phyloP scores from a whole-genome alignment of 1,140 invertebrate species.

The Arctopsyche grandis region DNA sequence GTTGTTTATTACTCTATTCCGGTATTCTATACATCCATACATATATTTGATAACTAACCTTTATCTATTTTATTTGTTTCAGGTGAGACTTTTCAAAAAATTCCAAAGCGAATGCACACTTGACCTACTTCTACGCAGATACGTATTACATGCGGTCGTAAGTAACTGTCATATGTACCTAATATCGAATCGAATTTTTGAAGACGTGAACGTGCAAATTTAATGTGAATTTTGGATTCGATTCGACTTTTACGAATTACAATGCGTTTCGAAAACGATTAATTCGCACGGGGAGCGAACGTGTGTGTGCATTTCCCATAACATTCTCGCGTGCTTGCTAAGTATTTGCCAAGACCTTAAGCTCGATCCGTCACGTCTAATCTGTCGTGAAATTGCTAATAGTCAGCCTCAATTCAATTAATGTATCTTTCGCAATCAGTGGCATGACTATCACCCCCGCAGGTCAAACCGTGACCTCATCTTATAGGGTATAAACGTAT shows the following conservation, averaged over 20 bases:
- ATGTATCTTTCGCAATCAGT: neutral
- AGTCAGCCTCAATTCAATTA: constrained; percentile 31
- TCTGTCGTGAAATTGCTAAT: constrained; percentile 37
- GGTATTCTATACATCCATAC: neutral
- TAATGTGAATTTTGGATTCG: neutral
- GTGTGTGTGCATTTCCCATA: constrained; percentile 29
- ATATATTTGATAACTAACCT: neutral
- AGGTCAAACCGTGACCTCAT: no score
- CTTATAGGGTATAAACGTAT: no score
- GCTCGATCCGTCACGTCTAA: constrained; percentile 18
- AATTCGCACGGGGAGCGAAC: neutral
- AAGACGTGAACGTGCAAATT: neutral
- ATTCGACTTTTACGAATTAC: neutral
- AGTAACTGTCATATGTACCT: no score
- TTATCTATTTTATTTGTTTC: constrained; percentile 2
- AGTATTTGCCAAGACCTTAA: constrained; percentile 24
- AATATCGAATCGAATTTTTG: neutral
- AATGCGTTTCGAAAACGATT: constrained; percentile 2
- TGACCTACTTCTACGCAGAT: no score
- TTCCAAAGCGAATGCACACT: neutral
- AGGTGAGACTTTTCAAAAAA: neutral
- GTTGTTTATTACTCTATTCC: neutral
- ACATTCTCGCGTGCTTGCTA: constrained; percentile 20
- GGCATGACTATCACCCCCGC: no score
- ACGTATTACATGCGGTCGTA: no score